Evolutionary conservation across 35 echinoderm and acorn worm species (phyloP).

Genomic region (Ophioderma brevispina): DNA sequence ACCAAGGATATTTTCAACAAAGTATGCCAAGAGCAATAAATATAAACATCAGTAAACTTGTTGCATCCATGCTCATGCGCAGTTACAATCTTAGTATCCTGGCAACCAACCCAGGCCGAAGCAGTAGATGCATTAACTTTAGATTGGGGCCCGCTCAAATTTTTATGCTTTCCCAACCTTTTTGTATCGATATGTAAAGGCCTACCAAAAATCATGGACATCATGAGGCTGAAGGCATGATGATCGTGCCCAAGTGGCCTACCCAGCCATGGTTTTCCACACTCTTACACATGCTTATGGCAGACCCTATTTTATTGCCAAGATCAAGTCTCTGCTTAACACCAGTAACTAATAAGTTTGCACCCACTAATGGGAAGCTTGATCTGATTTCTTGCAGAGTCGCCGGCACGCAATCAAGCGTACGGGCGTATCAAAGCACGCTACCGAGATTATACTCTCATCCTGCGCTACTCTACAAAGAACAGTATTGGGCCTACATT

Average conservation of each 20-base stretch:
- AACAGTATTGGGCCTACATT: constrained; percentile 19
- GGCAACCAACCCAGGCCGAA: too few species aligned
- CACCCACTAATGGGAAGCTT: constrained; percentile 29
- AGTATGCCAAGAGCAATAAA: too few species aligned
- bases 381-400: constrained; percentile 48
- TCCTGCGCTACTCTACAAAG: constrained; percentile 5
- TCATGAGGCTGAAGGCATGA: constrained; percentile 33
- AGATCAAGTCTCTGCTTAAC: background rate
- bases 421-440: constrained; percentile 13
- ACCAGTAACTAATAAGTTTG: background rate
- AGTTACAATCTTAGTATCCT: too few species aligned
- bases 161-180: too few species aligned
- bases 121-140: too few species aligned
- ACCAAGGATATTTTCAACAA: too few species aligned
- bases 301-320: background rate
- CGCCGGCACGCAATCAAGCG: background rate
- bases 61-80: too few species aligned
- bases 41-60: too few species aligned
- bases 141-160: too few species aligned
- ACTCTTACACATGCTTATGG: constrained; percentile 14
- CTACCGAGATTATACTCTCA: constrained; percentile 16
- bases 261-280: constrained; percentile 54
- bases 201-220: constrained; percentile 35
- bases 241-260: constrained; percentile 64
- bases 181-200: constrained; percentile 38